These are phyloP conservation scores for Uropsilus gracilis DNA, from an alignment of 2,113 vertebrate species.

Conservation along the genomic window DNA sequence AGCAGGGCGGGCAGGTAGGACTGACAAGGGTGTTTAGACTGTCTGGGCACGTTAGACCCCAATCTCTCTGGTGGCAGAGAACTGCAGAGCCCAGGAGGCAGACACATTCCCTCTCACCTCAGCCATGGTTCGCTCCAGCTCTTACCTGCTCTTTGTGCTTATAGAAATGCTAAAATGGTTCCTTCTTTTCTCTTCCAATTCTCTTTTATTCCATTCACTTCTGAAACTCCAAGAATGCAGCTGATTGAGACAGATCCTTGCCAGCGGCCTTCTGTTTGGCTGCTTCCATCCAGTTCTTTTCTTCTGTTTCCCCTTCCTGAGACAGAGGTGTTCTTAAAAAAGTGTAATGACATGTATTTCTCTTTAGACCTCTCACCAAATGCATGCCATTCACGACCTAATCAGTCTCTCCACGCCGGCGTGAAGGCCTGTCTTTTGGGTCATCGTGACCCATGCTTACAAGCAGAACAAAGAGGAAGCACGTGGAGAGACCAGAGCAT, in stretches of 20 bases:
- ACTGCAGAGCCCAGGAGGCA: neutral
- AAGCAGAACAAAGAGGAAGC: neutral
- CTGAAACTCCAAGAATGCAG: neutral
- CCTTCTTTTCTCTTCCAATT: neutral
- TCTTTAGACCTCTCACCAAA: neutral
- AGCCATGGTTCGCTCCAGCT: neutral
- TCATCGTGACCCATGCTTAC: neutral
- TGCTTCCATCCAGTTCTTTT: neutral
- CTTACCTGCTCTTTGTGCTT: neutral
- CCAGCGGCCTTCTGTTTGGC: fast-evolving
- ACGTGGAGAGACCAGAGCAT: fast-evolving
- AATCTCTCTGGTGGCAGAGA: neutral
- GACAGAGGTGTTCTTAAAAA: neutral
- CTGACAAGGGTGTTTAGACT: neutral
- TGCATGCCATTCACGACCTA: neutral
- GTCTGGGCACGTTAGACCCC: neutral
- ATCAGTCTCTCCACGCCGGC: neutral
- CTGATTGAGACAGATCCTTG: neutral
- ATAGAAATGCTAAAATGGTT: neutral
- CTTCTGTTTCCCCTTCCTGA: neutral
- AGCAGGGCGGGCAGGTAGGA: neutral
- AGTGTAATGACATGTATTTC: neutral
- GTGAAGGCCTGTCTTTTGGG: neutral
- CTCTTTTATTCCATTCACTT: neutral
- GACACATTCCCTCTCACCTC: neutral